A percentile compares a stretch with the other conserved stretches of the same genome.
Conservation (phyloP, 2,797 vertebrate species). For the Falco columbarius region DNA sequence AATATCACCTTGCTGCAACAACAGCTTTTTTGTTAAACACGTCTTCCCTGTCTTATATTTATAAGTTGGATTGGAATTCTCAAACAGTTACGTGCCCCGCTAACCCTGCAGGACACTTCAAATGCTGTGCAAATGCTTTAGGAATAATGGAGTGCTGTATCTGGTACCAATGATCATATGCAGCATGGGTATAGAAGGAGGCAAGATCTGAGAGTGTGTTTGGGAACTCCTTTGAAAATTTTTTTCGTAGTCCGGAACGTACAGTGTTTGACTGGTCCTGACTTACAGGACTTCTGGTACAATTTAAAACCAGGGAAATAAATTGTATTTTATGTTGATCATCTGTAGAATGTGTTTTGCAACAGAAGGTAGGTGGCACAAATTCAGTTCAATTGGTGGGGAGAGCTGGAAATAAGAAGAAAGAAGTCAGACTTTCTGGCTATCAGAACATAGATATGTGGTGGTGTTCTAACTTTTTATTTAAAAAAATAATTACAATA, state of each 20-base stretch:
- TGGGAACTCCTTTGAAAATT: background rate
- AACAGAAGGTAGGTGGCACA: background rate
- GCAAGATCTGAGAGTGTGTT: background rate
- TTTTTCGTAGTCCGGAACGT: background rate
- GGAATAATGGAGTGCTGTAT: background rate
- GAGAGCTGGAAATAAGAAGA: background rate
- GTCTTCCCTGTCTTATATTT: background rate
- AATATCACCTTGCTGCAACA: background rate
- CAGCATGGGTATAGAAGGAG: background rate
- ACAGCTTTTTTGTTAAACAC: background rate
- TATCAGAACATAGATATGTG: background rate
- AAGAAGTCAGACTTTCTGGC: background rate
- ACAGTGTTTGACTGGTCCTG: background rate
- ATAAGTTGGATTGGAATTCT: background rate
- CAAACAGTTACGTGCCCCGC: background rate
- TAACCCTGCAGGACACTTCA: background rate
- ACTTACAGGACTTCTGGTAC: background rate
- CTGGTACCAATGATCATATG: background rate
- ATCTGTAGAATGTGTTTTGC: background rate
- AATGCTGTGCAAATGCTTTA: background rate
- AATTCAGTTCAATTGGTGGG: background rate
- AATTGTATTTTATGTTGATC: background rate
- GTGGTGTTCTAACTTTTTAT: background rate
- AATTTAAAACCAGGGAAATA: background rate
- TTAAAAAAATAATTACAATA: background rate